phyloP scores from a whole-genome alignment of 2,113 vertebrate species.

The Megaceryle maxima region DNA sequence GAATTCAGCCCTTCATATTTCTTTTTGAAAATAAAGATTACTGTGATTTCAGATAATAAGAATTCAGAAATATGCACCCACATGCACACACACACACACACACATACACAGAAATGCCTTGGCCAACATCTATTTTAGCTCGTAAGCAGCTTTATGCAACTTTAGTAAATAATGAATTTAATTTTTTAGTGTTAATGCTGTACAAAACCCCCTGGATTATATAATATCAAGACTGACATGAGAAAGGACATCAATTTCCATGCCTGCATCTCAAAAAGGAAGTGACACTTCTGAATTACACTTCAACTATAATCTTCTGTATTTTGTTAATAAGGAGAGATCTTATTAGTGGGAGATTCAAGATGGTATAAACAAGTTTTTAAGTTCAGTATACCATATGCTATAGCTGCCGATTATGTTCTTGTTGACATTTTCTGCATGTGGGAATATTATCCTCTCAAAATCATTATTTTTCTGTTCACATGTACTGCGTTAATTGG shows the following conservation, averaged over 20 bases:
- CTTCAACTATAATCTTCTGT: neutral
- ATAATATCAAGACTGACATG: neutral
- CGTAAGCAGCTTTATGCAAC: neutral
- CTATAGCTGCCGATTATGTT: constrained; percentile 43
- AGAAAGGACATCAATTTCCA: neutral
- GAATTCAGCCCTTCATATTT: neutral
- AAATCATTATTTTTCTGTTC: constrained; percentile 53
- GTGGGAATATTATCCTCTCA: constrained; percentile 47
- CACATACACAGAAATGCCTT: neutral
- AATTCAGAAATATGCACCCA: neutral
- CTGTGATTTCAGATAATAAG: neutral
- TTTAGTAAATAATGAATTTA: neutral
- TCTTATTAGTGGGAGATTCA: constrained; percentile 28
- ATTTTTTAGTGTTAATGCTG: neutral
- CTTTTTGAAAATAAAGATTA: neutral
- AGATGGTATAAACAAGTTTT: constrained; percentile 34
- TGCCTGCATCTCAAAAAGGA: neutral
- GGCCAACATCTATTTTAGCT: neutral
- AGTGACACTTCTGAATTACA: neutral
- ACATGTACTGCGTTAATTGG: constrained; percentile 54
- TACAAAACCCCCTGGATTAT: neutral
- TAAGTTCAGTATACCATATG: constrained; percentile 52
- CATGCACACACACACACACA: neutral
- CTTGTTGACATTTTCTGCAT: constrained; percentile 61
- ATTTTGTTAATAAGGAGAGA: constrained; percentile 24